Percentiles rank a stretch among this genome's conserved stretches.
phyloP scores from a whole-genome alignment of 2,113 vertebrate species.

The Pleuronectes platessa region DNA sequence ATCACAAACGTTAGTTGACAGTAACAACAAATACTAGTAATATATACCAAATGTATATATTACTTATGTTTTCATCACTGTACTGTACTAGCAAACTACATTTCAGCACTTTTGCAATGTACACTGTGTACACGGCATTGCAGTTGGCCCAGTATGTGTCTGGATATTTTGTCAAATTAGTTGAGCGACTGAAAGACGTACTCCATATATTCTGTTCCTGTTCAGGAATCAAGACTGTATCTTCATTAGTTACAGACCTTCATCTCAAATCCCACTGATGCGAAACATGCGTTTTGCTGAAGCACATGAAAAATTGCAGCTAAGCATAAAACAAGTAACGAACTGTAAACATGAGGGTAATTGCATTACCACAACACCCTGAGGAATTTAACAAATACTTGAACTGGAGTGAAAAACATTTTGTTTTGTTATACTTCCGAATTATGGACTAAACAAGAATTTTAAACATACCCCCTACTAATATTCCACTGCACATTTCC shows the following conservation, averaged over 20 bases:
- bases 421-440: neutral
- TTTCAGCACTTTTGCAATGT: too few relatives aligned
- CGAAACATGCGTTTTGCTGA: neutral
- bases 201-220: too few relatives aligned
- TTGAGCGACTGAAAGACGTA: too few relatives aligned
- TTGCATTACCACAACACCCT: neutral
- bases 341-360: too few relatives aligned
- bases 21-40: too few relatives aligned
- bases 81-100: too few relatives aligned
- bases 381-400: conserved; percentile 6
- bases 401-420: neutral
- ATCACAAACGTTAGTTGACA: too few relatives aligned
- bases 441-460: neutral
- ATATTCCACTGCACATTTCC: conserved; percentile 1
- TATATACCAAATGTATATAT: too few relatives aligned
- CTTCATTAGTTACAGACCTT: neutral
- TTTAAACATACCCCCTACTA: neutral
- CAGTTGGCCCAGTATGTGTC: too few relatives aligned
- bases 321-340: neutral
- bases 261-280: neutral
- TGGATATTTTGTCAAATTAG: neutral
- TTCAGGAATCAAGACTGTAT: neutral
- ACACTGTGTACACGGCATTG: too few relatives aligned
- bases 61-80: too few relatives aligned
- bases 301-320: neutral